These are phyloP conservation scores for Parasteatoda tepidariorum DNA, from an alignment of 1,140 invertebrate species.

Conservation along the genomic window DNA sequence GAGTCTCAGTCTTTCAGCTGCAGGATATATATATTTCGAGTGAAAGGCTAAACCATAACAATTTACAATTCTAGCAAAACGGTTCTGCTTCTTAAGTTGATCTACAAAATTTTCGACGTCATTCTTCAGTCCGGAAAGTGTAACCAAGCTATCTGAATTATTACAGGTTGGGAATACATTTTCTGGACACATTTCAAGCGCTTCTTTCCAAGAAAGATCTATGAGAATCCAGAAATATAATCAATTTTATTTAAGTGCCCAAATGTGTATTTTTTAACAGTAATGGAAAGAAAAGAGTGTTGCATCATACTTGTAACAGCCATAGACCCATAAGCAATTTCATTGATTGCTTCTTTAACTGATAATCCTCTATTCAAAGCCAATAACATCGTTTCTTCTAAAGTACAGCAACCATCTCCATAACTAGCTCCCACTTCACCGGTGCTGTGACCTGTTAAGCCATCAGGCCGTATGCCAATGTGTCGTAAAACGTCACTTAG, in stretches of 20 bases:
- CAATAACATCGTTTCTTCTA: conserved; percentile 89
- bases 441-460: conserved; percentile 95
- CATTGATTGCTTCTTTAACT: conserved; percentile 77
- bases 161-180: conserved; percentile 90
- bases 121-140: conserved; percentile 86
- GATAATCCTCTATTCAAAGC: conserved; percentile 91
- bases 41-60: conserved; percentile 75
- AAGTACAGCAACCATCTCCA: conserved; percentile 92
- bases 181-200: conserved; percentile 77
- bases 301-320: conserved; percentile 82
- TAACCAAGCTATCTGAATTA: conserved; percentile 90
- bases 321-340: conserved; percentile 81
- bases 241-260: too few species aligned
- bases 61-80: conserved; percentile 90
- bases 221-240: too few species aligned
- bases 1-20: not conserved
- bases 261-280: too few species aligned
- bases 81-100: conserved; percentile 78
- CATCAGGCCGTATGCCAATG: conserved; percentile 86
- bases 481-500: conserved; percentile 84
- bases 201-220: conserved; percentile 90
- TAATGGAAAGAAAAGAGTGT: too few species aligned
- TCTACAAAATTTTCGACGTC: conserved; percentile 79
- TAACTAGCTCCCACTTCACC: conserved; percentile 96
- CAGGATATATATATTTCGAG: not conserved